Evolutionary conservation across 2,113 vertebrate genomes (phyloP).

Genomic region (Herpailurus yagouaroundi): DNA sequence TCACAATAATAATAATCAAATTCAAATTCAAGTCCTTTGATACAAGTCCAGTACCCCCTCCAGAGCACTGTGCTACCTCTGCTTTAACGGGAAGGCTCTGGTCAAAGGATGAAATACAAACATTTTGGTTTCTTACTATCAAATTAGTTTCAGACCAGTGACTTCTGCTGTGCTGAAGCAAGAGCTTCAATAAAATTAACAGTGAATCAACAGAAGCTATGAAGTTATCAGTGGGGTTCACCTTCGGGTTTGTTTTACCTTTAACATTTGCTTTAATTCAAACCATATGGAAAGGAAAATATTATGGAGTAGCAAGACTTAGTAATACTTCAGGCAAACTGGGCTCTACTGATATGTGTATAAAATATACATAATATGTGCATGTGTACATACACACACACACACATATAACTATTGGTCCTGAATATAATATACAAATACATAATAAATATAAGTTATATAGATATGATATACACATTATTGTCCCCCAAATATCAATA

Average conservation of each 20-base stretch:
- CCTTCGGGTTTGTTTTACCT: not conserved
- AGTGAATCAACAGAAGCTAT: slow-evolving; percentile 36
- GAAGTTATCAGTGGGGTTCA: slow-evolving; percentile 22
- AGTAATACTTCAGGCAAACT: not conserved
- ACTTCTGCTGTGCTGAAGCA: slow-evolving; percentile 23
- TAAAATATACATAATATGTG: not conserved
- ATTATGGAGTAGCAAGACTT: not conserved
- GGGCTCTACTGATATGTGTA: not conserved
- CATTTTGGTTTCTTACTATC: not conserved
- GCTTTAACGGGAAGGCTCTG: not conserved
- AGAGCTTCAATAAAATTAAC: slow-evolving; percentile 30
- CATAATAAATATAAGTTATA: not conserved
- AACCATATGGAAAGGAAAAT: slow-evolving; percentile 42
- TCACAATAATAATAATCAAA: not conserved
- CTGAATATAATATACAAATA: not conserved
- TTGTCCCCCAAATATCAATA: not conserved
- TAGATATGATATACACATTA: not conserved
- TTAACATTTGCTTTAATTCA: slow-evolving; percentile 51
- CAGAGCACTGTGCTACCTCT: not conserved
- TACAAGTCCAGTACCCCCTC: not conserved
- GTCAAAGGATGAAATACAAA: not conserved
- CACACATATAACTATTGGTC: not conserved
- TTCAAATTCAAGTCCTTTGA: not conserved
- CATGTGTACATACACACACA: not conserved
- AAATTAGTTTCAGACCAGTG: slow-evolving; percentile 17